Conservation (phyloP, 2,888 invertebrate species). For the Aspidapion aeneum region DNA sequence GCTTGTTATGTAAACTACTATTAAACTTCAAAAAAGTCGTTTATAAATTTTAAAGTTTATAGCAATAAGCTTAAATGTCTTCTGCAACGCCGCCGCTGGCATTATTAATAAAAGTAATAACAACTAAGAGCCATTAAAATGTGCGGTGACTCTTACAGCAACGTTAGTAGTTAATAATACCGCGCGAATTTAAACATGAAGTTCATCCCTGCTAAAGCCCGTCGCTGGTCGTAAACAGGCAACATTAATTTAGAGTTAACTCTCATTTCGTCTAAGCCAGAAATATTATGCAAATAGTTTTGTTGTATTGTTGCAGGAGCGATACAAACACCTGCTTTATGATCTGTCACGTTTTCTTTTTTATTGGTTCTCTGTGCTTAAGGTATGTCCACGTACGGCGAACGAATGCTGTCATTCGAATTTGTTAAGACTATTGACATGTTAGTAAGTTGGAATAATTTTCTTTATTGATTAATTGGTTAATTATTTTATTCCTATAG, state of each 20-base stretch:
- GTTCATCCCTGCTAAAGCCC: not conserved
- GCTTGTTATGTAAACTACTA: not conserved
- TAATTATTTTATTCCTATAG: too few relatives aligned
- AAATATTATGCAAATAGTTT: conserved; percentile 17
- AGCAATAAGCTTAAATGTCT: not conserved
- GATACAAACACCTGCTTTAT: not conserved
- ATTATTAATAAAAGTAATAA: not conserved
- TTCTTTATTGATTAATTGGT: too few relatives aligned
- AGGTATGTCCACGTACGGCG: too few relatives aligned
- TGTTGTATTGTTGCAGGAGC: not conserved
- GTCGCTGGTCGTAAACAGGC: not conserved
- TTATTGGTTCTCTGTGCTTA: too few relatives aligned
- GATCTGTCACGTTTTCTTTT: too few relatives aligned
- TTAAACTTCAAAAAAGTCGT: not conserved
- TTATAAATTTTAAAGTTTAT: not conserved
- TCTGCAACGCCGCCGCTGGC: not conserved
- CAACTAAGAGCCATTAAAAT: not conserved
- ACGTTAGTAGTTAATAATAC: too few relatives aligned
- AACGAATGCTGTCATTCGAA: too few relatives aligned
- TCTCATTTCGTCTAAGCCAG: conserved; percentile 9
- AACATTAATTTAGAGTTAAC: conserved; percentile 11
- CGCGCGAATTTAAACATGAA: not conserved
- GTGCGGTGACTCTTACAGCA: not conserved
- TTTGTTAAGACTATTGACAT: too few relatives aligned
- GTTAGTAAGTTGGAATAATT: too few relatives aligned